Evolutionary conservation across 2,113 vertebrate species (phyloP).

Genomic region (Muntiacus reevesi): DNA sequence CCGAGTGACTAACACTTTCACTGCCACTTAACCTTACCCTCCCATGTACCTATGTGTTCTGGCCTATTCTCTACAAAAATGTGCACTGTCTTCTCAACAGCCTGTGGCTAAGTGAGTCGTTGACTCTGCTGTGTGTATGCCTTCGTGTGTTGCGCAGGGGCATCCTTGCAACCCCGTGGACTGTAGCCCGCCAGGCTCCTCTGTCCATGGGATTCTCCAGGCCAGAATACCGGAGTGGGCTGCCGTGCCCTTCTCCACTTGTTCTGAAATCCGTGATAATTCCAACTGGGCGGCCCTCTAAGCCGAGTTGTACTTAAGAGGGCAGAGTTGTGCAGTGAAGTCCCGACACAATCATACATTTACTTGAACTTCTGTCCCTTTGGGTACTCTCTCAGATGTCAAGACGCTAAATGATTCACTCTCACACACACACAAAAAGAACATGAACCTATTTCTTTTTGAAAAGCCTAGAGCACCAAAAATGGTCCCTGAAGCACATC

Average conservation of each 20-base stretch:
- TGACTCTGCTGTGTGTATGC: neutral
- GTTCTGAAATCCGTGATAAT: neutral
- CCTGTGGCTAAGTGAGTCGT: neutral
- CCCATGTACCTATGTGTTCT: neutral
- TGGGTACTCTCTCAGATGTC: neutral
- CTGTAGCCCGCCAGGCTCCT: too few relatives aligned
- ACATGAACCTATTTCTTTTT: neutral
- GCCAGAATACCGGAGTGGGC: too few relatives aligned
- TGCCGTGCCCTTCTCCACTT: too few relatives aligned
- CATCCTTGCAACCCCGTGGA: too few relatives aligned
- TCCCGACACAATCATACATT: neutral
- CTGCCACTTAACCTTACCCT: neutral
- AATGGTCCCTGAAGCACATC: neutral
- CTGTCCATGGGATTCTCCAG: too few relatives aligned
- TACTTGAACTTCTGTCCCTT: neutral
- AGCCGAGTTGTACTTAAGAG: neutral
- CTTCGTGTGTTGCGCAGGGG: neutral
- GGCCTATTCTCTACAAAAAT: neutral
- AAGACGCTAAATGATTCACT: neutral
- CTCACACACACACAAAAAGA: neutral
- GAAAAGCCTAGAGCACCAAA: neutral
- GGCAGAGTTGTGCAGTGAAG: neutral
- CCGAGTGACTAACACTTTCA: neutral
- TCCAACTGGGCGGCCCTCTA: neutral
- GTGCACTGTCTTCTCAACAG: neutral